Percentiles rank a stretch among this genome's conserved stretches.
Conservation (phyloP, 1,140 invertebrate genomes). For the Bombyx mori region ASM3026992v2 NC_085121.1:12841001-12841500, state of each 20-base stretch:
- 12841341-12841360: slow-evolving; percentile 1
- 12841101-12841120: no score
- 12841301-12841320: slow-evolving; percentile 1
- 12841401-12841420: no score
- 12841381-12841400: not conserved
- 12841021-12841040: no score
- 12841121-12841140: slow-evolving; percentile 1
- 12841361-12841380: slow-evolving; percentile 5
- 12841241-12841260: no score
- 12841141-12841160: not conserved
- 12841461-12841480: no score
- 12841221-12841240: not conserved
- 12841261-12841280: slow-evolving; percentile 8
- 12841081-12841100: no score
- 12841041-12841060: no score
- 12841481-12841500: no score
- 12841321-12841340: slow-evolving; percentile 3
- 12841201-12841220: slow-evolving; percentile 3
- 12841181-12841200: not conserved
- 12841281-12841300: slow-evolving; percentile 2
- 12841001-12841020: not conserved
- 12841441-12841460: no score
- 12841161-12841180: not conserved
- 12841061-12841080: no score
- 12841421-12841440: no score